Conservation (phyloP, 2,113 vertebrate genomes). For the Aptenodytes patagonicus region DNA sequence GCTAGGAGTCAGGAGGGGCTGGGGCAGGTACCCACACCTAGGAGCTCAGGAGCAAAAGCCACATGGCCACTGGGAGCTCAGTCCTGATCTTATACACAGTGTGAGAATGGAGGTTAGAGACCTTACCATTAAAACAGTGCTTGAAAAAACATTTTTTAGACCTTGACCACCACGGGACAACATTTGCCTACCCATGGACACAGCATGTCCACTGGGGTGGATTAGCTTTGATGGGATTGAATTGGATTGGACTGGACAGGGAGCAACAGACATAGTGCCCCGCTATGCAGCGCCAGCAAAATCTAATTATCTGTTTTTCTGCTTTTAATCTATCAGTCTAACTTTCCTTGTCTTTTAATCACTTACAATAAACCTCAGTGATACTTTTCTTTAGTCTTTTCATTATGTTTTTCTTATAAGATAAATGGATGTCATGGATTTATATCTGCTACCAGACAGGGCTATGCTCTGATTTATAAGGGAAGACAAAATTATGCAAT, state of each 20-base stretch:
- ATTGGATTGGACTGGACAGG: neutral
- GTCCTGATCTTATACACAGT: neutral
- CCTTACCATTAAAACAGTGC: neutral
- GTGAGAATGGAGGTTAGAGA: neutral
- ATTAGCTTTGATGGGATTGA: neutral
- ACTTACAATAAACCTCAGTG: neutral
- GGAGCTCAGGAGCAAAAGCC: neutral
- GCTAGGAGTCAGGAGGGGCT: neutral
- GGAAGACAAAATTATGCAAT: neutral
- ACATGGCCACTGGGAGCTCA: neutral
- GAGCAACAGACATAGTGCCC: neutral
- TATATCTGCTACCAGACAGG: neutral
- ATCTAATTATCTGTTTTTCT: neutral
- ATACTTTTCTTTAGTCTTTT: neutral
- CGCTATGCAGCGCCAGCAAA: neutral
- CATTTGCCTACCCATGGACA: neutral
- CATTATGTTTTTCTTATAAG: neutral
- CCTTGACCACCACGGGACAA: rapidly evolving
- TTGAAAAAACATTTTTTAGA: neutral
- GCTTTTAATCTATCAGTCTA: neutral
- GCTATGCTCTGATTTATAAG: neutral
- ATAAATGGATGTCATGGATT: neutral
- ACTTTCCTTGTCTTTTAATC: neutral
- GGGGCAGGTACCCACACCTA: neutral
- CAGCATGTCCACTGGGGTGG: neutral